phyloP scores from a whole-genome alignment of 2,888 invertebrate genomes.

The Macropis europaea region DNA sequence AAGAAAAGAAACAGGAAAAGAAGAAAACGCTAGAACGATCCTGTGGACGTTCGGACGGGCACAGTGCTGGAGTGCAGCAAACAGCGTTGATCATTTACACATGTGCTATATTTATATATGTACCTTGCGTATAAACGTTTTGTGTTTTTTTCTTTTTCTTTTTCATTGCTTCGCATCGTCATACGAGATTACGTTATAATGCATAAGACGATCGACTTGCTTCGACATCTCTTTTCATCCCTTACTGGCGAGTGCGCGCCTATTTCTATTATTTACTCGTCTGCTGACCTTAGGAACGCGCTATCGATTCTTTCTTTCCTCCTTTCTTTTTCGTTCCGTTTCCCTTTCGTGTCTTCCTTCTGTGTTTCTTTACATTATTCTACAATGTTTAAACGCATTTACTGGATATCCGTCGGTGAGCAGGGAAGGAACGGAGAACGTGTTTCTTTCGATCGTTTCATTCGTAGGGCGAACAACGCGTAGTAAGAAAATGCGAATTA shows the following conservation, averaged over 20 bases:
- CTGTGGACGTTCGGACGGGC: conserved; percentile 68
- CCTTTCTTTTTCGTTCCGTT: not conserved
- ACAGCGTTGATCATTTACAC: conserved; percentile 67
- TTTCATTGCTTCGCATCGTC: conserved; percentile 50
- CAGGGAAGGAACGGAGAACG: conserved; percentile 28
- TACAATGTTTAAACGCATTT: conserved; percentile 45
- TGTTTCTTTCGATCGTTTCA: not conserved
- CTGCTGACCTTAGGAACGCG: conserved; percentile 10
- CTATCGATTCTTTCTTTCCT: not conserved
- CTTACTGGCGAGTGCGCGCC: conserved; percentile 6
- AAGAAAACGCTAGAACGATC: conserved; percentile 28
- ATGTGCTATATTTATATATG: conserved; percentile 66
- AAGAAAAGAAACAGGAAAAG: not conserved
- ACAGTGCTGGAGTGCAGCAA: conserved; percentile 70
- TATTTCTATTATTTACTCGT: conserved; percentile 2
- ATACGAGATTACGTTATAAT: conserved; percentile 38
- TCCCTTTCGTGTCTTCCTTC: not conserved
- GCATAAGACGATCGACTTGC: conserved; percentile 16
- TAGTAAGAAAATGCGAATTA: conserved; percentile 6
- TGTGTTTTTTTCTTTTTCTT: conserved; percentile 35
- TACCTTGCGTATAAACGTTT: conserved; percentile 67
- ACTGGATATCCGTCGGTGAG: conserved; percentile 36
- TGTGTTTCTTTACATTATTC: conserved; percentile 39
- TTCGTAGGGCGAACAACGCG: not conserved
- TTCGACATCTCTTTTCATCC: conserved; percentile 23